Evolutionary conservation across 2,888 invertebrate species (phyloP).

Genomic region (Monopis laevigella): DNA sequence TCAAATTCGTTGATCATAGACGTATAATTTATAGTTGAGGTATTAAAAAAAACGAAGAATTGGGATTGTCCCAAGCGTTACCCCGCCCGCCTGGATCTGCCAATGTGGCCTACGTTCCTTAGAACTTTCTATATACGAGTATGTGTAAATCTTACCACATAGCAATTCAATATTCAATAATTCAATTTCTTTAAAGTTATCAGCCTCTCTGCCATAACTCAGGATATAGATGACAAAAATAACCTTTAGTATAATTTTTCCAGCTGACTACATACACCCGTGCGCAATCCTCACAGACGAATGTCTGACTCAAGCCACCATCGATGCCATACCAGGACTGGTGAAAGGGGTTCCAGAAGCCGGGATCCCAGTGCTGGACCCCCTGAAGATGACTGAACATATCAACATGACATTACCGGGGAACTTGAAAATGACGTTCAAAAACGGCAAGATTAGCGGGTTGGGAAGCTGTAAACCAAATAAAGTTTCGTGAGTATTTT

Average conservation of each 20-base stretch:
- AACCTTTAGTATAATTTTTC: slow-evolving; percentile 13
- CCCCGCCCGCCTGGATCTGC: too few relatives aligned
- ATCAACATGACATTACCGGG: slow-evolving; percentile 53
- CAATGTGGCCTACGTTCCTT: neutral
- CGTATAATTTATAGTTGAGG: too few relatives aligned
- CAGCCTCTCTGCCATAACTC: too few relatives aligned
- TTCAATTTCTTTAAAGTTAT: too few relatives aligned
- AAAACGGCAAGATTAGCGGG: slow-evolving; percentile 47
- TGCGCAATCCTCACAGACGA: slow-evolving; percentile 48
- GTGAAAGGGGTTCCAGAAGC: slow-evolving; percentile 55
- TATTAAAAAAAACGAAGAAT: too few relatives aligned
- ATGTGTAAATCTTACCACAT: neutral
- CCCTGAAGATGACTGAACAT: slow-evolving; percentile 44
- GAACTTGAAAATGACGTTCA: slow-evolving; percentile 55
- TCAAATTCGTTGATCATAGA: too few relatives aligned
- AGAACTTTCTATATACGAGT: neutral
- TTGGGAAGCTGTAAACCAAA: slow-evolving; percentile 47
- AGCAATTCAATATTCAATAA: neutral
- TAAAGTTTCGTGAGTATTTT: slow-evolving; percentile 52
- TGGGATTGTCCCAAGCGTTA: too few relatives aligned
- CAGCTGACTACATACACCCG: slow-evolving; percentile 58
- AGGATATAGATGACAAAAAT: neutral
- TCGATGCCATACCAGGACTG: slow-evolving; percentile 52
- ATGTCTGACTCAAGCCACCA: slow-evolving; percentile 54
- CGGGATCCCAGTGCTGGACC: slow-evolving; percentile 46